These are phyloP conservation scores for Melitaea athalia DNA, from an alignment of 2,888 invertebrate genomes.

Conservation along the genomic window DNA sequence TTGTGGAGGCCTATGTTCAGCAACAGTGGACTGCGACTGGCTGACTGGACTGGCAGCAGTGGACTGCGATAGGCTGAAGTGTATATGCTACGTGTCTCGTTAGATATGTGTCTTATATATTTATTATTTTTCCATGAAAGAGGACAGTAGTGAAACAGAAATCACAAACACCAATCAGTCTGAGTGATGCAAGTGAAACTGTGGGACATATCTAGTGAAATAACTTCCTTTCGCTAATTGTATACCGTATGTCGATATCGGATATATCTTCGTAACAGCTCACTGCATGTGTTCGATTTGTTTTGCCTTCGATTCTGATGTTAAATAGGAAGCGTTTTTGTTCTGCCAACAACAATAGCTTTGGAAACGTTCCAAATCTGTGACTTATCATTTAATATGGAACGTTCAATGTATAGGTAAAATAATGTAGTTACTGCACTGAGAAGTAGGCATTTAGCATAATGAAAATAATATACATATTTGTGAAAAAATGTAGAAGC, in stretches of 20 bases:
- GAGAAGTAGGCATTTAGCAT: background rate
- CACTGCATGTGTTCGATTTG: slow-evolving; percentile 30
- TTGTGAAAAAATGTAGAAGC: background rate
- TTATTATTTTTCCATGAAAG: too few species aligned
- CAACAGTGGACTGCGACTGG: too few species aligned
- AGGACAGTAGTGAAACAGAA: too few species aligned
- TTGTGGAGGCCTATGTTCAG: too few species aligned
- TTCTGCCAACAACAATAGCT: slow-evolving; percentile 35
- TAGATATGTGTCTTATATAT: too few species aligned
- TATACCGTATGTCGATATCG: background rate
- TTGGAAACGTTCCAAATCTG: slow-evolving; percentile 36
- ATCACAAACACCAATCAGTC: too few species aligned
- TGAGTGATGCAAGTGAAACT: too few species aligned
- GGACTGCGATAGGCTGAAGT: too few species aligned
- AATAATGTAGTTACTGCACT: background rate
- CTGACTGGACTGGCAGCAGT: too few species aligned
- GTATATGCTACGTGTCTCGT: too few species aligned
- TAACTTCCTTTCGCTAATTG: background rate
- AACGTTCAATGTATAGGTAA: slow-evolving; percentile 25
- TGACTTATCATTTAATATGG: slow-evolving; percentile 34
- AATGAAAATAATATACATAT: background rate
- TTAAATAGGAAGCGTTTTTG: slow-evolving; percentile 38
- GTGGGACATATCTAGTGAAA: background rate
- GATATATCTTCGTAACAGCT: slow-evolving; percentile 18
- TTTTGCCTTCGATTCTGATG: slow-evolving; percentile 36